Evolutionary conservation across 2,888 invertebrate genomes (phyloP), one percentile per base, ranked within the genome.

Genomic region (Cosmopolites sordidus): DNA sequence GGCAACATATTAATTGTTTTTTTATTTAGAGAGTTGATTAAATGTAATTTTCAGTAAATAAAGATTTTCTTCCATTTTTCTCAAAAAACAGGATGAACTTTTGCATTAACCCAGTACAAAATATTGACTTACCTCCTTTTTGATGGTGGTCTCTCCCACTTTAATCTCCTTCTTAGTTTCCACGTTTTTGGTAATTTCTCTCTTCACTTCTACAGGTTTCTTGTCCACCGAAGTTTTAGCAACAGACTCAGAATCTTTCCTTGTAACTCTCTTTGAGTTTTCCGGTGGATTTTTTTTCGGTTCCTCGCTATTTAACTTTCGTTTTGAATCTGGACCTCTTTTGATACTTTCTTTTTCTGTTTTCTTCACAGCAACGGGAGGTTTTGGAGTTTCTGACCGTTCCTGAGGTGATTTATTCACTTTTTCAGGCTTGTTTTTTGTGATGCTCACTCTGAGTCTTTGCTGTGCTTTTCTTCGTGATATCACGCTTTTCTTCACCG

Each of bases 201-300:
- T 70, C 63, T 60, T 70, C 69, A 57, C 68, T 66, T 39, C 60
- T 30, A 58, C 42, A 5, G 22, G 22, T 45, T 58, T 65, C 63
- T 60, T 58, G 46, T 54, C 57, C 16, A 41, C 33, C 39, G 58
- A 40, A 49, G 44, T 61, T 44, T 59, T 61, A 1, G 44, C 52
- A 42, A 64, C 59, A 18, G 52, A 37, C 42, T 61, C 62, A n/a
- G 56, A 62, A 51, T 60, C 55, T 56, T 62, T 65, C 22, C 60
- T 61, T 15, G 46, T 60, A 44, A 59, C 49, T 48, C 51, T 62
- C 53, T 51, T 61, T 12, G 51, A 44, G 8, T 27, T 8, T 18
- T 52, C 52, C 1, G 18, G 22, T 8, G 16, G 3, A 8, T 14
- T 15, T 16, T 11, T 14, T 16, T 16, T 15, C 11, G 15, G 2